These are phyloP conservation scores for Pseudolaguvia tuberculata DNA, from an alignment of 2,113 vertebrate genomes.

Conservation along the genomic window DNA sequence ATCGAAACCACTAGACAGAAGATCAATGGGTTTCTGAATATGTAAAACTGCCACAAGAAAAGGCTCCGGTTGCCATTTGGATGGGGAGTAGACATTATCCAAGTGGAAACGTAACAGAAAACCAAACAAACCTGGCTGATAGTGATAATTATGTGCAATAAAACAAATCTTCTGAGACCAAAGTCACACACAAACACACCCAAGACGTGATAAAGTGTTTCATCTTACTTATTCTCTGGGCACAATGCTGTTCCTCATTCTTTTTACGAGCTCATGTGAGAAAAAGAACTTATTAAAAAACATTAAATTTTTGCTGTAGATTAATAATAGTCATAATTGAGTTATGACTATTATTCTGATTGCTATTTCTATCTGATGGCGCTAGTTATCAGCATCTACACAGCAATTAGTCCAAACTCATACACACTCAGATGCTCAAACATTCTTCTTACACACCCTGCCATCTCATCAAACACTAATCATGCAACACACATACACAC, in stretches of 20 bases:
- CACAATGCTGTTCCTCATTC: neutral
- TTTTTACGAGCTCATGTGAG: neutral
- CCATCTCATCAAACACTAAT: slow-evolving; percentile 34
- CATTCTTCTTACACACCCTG: slow-evolving; percentile 21
- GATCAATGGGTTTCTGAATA: slow-evolving; percentile 3
- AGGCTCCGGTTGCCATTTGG: neutral
- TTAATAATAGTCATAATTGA: neutral
- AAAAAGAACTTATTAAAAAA: neutral
- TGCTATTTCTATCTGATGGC: neutral
- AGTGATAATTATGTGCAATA: slow-evolving; percentile 45
- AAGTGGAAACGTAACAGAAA: slow-evolving; percentile 24
- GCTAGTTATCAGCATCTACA: neutral
- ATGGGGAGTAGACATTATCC: neutral
- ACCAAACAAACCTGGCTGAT: slow-evolving; percentile 24
- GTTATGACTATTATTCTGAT: no score
- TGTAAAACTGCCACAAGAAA: neutral
- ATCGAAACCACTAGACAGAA: neutral
- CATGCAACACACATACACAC: slow-evolving; percentile 17
- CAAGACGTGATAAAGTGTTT: neutral
- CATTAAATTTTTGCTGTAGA: neutral
- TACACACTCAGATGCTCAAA: neutral
- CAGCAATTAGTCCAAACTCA: neutral
- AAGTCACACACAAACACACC: slow-evolving; percentile 12
- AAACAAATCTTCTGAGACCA: slow-evolving; percentile 29
- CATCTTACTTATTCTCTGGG: slow-evolving; percentile 1